Evolutionary conservation across 1,140 invertebrate genomes (phyloP).

Genomic region (Octopus sinensis): DNA sequence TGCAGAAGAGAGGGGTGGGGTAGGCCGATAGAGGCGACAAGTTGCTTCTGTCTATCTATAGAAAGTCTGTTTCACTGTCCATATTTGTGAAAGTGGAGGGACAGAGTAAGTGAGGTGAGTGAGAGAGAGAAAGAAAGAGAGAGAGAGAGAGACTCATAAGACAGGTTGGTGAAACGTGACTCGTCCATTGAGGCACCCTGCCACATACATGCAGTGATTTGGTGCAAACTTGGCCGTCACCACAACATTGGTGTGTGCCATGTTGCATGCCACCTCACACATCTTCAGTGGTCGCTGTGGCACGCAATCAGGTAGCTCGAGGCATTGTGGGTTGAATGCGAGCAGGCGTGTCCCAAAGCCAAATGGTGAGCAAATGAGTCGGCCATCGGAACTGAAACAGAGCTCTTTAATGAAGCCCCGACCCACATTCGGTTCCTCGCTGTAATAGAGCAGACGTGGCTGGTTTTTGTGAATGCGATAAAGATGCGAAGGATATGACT

Average conservation of each 20-base stretch:
- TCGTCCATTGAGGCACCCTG: constrained; percentile 81
- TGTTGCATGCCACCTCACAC: constrained; percentile 68
- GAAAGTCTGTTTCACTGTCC: not conserved
- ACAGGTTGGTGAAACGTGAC: constrained; percentile 86
- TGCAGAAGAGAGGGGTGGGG: not conserved
- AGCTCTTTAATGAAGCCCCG: constrained; percentile 78
- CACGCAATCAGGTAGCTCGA: constrained; percentile 73
- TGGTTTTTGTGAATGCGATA: constrained; percentile 68
- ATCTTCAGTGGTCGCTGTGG: constrained; percentile 59
- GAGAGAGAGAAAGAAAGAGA: constrained; percentile 18
- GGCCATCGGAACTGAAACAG: constrained; percentile 83
- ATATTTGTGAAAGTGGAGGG: constrained; percentile 20
- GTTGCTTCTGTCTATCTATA: not conserved
- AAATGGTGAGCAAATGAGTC: constrained; percentile 85
- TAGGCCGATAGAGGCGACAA: not conserved
- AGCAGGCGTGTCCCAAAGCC: constrained; percentile 78
- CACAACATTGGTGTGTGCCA: constrained; percentile 79
- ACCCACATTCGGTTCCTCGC: constrained; percentile 83
- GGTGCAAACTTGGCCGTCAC: constrained; percentile 89
- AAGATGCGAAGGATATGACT: not conserved
- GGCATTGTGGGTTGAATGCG: constrained; percentile 74
- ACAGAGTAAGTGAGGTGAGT: constrained; percentile 3
- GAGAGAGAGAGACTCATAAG: constrained; percentile 54
- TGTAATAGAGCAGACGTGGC: constrained; percentile 77
- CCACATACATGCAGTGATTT: constrained; percentile 77